These are phyloP conservation scores for Drosophila mayaguana DNA, from an alignment of 2,888 invertebrate species.

Conservation along the genomic window DNA sequence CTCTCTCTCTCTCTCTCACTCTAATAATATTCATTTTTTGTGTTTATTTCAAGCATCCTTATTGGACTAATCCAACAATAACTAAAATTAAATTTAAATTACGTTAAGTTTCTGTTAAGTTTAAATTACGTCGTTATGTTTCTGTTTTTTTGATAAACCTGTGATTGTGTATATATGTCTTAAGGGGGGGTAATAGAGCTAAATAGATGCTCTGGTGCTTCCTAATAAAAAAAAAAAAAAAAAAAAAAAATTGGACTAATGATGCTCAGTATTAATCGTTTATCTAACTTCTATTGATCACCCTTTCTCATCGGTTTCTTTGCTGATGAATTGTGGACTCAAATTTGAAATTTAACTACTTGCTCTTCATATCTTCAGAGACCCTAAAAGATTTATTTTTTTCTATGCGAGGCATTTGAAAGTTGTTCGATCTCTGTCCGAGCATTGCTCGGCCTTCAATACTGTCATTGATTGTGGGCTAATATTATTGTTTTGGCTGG, in stretches of 20 bases:
- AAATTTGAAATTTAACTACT: neutral
- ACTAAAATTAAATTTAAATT: too few relatives aligned
- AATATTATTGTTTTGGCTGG: slow-evolving; percentile 57
- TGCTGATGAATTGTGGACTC: neutral
- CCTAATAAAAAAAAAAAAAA: too few relatives aligned
- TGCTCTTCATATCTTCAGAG: neutral
- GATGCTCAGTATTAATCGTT: too few relatives aligned
- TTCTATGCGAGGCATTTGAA: slow-evolving; percentile 10
- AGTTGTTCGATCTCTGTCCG: neutral
- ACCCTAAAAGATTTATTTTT: too few relatives aligned
- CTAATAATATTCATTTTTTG: slow-evolving; percentile 9
- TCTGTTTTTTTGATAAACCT: too few relatives aligned
- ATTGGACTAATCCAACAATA: neutral
- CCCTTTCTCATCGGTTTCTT: neutral
- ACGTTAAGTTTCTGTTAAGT: too few relatives aligned
- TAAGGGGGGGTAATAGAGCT: too few relatives aligned
- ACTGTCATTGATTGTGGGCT: slow-evolving; percentile 50
- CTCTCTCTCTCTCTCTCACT: neutral
- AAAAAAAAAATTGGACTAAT: neutral
- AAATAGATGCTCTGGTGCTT: too few relatives aligned
- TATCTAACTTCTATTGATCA: neutral
- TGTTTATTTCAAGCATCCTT: slow-evolving; percentile 34
- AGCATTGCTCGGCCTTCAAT: slow-evolving; percentile 15
- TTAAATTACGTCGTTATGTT: too few relatives aligned
- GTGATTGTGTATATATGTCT: too few relatives aligned